phyloP scores from a whole-genome alignment of 2,888 invertebrate species.

The Meliscaeva auricollis region DNA sequence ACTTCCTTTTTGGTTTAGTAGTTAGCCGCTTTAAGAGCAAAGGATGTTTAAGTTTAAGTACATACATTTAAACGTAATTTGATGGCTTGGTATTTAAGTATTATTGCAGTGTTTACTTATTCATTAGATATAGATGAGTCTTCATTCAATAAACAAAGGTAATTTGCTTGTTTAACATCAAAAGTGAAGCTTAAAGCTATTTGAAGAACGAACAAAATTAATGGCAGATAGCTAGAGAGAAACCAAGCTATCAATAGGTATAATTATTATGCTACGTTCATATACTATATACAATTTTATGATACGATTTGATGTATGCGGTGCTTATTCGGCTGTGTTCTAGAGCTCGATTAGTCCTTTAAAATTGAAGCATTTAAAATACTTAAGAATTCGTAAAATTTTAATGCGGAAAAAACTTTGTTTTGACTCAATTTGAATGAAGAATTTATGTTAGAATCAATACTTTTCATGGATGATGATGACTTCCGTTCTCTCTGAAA shows the following conservation, averaged over 20 bases:
- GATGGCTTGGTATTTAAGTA: conserved; percentile 46
- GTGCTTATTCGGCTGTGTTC: background rate
- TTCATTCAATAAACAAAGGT: conserved; percentile 35
- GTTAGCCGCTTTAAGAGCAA: conserved; percentile 32
- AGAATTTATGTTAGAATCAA: too few relatives aligned
- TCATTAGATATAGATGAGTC: conserved; percentile 36
- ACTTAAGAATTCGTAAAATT: too few relatives aligned
- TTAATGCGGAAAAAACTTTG: too few relatives aligned
- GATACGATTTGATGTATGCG: background rate
- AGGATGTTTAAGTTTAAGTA: conserved; percentile 48
- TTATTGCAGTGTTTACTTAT: conserved; percentile 53
- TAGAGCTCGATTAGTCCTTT: background rate
- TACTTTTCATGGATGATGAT: too few relatives aligned
- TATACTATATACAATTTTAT: too few relatives aligned
- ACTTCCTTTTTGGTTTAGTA: conserved; percentile 25
- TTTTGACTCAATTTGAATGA: too few relatives aligned
- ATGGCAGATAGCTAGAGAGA: background rate
- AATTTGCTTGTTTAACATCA: conserved; percentile 35
- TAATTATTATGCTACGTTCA: background rate
- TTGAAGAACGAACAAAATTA: conserved; percentile 21
- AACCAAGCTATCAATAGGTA: background rate
- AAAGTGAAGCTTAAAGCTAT: conserved; percentile 21
- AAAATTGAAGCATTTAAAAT: too few relatives aligned
- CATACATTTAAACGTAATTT: conserved; percentile 52
- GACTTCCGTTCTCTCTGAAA: too few relatives aligned